Percentiles rank a stretch among this genome's conserved stretches.
Conservation (phyloP, 2,797 vertebrate genomes). For the Picus viridis region DNA sequence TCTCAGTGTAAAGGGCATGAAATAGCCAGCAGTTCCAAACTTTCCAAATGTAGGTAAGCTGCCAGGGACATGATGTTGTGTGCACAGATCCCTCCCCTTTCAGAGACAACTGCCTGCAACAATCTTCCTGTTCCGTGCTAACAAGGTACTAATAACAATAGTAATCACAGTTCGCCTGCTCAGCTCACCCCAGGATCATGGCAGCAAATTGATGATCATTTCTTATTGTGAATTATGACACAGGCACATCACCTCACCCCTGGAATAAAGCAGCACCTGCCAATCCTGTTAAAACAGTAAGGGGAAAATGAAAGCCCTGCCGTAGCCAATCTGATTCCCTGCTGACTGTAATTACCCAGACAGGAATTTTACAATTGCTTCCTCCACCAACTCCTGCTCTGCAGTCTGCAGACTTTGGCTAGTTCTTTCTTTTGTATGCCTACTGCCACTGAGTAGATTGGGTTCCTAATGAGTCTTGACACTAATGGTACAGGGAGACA, state of each 20-base stretch:
- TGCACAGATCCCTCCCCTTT: not conserved
- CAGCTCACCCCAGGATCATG: conserved; percentile 63
- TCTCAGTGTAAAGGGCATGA: not conserved
- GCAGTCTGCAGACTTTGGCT: conserved; percentile 80
- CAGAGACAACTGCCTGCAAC: not conserved
- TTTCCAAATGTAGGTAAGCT: not conserved
- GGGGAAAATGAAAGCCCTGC: conserved; percentile 86
- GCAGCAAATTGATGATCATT: conserved; percentile 73
- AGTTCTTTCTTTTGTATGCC: conserved; percentile 82
- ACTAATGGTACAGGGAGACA: conserved; percentile 80
- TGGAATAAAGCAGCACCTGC: conserved; percentile 81
- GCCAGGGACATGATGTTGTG: not conserved
- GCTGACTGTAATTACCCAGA: conserved; percentile 97
- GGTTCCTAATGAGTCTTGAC: conserved; percentile 84
- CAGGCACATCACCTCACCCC: conserved; percentile 72
- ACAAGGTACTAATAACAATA: conserved; percentile 55
- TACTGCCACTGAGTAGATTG: conserved; percentile 76
- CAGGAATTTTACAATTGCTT: conserved; percentile 90
- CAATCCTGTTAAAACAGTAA: conserved; percentile 90
- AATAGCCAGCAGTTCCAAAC: not conserved
- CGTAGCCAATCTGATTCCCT: conserved; percentile 86
- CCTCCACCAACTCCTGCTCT: conserved; percentile 79
- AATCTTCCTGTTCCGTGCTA: conserved; percentile 18
- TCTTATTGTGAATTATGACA: conserved; percentile 79
- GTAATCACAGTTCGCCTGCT: conserved; percentile 63